A percentile compares a stretch with the other conserved stretches of the same genome.
Evolutionary conservation across 1,140 invertebrate species (phyloP).

Genomic region (Aethina tumida): DNA sequence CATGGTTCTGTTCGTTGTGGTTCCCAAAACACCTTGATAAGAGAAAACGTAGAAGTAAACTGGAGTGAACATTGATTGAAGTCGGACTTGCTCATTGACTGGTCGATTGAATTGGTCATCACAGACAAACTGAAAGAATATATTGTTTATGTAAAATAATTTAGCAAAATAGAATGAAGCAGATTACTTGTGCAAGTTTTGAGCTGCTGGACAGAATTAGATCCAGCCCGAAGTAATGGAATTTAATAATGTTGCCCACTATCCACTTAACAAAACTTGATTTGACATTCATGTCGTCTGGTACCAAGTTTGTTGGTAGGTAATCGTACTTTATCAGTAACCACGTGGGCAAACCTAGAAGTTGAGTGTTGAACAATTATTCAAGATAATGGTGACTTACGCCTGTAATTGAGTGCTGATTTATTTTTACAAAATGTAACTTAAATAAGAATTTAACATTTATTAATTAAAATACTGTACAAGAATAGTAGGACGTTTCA

Average conservation of each 20-base stretch:
- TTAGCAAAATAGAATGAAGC: neutral
- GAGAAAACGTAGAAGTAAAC: slow-evolving; percentile 26
- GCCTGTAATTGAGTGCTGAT: no score
- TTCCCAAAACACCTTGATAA: slow-evolving; percentile 21
- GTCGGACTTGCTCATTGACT: slow-evolving; percentile 16
- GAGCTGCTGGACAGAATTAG: neutral
- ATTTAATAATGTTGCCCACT: slow-evolving; percentile 8
- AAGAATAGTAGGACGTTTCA: no score
- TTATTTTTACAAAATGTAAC: no score
- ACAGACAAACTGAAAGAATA: slow-evolving; percentile 21
- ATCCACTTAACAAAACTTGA: slow-evolving; percentile 5
- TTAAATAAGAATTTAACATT: no score
- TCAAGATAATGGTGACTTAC: no score
- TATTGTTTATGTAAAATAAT: neutral
- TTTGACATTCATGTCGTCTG: slow-evolving; percentile 14
- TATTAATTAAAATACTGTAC: no score
- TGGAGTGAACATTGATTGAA: slow-evolving; percentile 16
- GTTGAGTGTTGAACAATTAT: no score
- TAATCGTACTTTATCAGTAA: slow-evolving; percentile 10
- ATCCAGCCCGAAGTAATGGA: slow-evolving; percentile 4
- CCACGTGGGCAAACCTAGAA: slow-evolving; percentile 13
- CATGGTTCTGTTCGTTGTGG: neutral
- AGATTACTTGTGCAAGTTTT: neutral
- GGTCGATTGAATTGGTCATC: slow-evolving; percentile 25
- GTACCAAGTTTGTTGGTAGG: slow-evolving; percentile 9